Base-by-base conservation (phyloP, 2,113 vertebrate species). In the Rhea americana region DNA sequence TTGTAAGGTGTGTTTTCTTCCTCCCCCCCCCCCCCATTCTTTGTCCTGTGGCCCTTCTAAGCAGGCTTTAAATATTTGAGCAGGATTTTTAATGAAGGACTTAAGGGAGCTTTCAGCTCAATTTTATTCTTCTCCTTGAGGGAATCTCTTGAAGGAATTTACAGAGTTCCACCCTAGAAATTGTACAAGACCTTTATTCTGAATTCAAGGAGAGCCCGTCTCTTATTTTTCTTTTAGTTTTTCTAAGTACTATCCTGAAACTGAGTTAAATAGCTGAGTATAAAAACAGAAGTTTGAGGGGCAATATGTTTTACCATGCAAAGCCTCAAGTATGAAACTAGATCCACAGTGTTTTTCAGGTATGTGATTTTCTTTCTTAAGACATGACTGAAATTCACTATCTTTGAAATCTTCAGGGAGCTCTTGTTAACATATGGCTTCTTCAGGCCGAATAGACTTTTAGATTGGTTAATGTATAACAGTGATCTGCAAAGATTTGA, bases 381-480 rank as follows among this genome's bases (percentile, higher is more conserved):
- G 73, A 35, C 7, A 9, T 3, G 39, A 25, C 59, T 55, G 75
- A 85, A 94, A 18, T 62, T 90, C 37, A 37, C 50, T 11, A 88
- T 50, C 76, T 90, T 84, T 90, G 73, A 94, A 83, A 81, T 65
- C 86, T 90, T 70, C 51, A 78, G 88, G 93, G 88, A 93, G 56
- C 51, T 84, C 76, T 82, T 89, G 51, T 1, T 14, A 90, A 18
- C n/a, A 59, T 71, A 84, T 0, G 0, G 70, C 61, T 88, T 94
- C 72, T 91, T 93, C 82, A 78, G 85, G 83, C 80, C 94, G 85
- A 91, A 86, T 93, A 22, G 81, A 9, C 76, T 93, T 73, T 75
- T 65, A 80, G 82, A 87, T 93, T 63, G 61, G 37, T 71, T 72
- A 50, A 91, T 82, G 45, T 20, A 7, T 89, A 77, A 91, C 26